Evolutionary conservation across 1,140 invertebrate species (phyloP).

Genomic region (Stenopsyche tienmushanensis): DNA sequence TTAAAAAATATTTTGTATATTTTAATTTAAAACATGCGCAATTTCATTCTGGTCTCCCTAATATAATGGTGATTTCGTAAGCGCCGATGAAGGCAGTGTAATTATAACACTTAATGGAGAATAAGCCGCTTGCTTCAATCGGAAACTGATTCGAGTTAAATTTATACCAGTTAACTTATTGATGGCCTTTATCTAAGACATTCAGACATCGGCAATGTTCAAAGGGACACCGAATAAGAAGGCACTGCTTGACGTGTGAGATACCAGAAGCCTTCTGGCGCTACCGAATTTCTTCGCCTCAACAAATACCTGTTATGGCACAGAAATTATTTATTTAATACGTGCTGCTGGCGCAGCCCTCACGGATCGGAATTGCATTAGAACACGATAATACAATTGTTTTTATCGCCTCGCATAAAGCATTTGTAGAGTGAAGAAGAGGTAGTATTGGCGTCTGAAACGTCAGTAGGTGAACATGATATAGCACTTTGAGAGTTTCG

Average conservation of each 20-base stretch:
- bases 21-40: no score
- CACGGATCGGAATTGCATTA: no score
- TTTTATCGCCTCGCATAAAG: background rate
- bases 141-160: slow-evolving; percentile 16
- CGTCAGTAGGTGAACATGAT: slow-evolving; percentile 33
- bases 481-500: slow-evolving; percentile 27
- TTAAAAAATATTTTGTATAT: no score
- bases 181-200: slow-evolving; percentile 11
- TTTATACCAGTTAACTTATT: slow-evolving; percentile 5
- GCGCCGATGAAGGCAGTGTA: no score
- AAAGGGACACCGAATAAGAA: background rate
- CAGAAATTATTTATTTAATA: background rate
- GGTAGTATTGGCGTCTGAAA: slow-evolving; percentile 15
- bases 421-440: background rate
- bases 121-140: background rate
- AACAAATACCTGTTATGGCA: background rate
- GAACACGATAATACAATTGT: no score
- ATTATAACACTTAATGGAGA: slow-evolving; percentile 19
- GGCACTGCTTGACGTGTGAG: background rate
- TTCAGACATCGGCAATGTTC: slow-evolving; percentile 6
- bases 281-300: no score
- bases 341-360: no score
- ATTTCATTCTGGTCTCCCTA: no score
- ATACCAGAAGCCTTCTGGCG: background rate
- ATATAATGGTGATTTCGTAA: no score